Evolutionary conservation across 2,888 invertebrate genomes (phyloP).

Genomic region (Cyclophora albipunctata): DNA sequence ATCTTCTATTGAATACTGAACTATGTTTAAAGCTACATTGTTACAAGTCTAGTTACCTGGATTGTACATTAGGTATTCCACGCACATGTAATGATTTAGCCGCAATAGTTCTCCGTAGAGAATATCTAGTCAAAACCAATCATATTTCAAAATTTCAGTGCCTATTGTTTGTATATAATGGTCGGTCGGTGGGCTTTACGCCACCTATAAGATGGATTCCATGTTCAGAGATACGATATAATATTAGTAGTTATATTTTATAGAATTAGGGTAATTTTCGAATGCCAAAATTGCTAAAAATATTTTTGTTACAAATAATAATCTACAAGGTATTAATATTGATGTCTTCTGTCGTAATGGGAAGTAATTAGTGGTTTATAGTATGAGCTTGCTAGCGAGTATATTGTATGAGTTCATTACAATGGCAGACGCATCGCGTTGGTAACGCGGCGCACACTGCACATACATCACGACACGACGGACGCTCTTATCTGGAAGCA

Average conservation of each 20-base stretch:
- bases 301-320: constrained; percentile 53
- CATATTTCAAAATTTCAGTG: constrained; percentile 55
- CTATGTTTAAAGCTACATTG: background rate
- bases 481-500: background rate
- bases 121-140: constrained; percentile 29
- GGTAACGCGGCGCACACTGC: constrained; percentile 7
- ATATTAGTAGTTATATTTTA: constrained; percentile 45
- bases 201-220: constrained; percentile 31
- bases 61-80: constrained; percentile 51
- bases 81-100: constrained; percentile 50
- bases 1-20: no score
- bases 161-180: constrained; percentile 58
- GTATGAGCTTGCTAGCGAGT: constrained; percentile 47
- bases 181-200: constrained; percentile 32
- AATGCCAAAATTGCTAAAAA: constrained; percentile 53
- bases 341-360: constrained; percentile 29
- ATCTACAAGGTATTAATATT: constrained; percentile 21
- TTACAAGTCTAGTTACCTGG: constrained; percentile 23
- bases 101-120: constrained; percentile 31
- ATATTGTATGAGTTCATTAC: constrained; percentile 7
- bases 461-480: constrained; percentile 6
- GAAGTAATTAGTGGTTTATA: constrained; percentile 31
- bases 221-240: constrained; percentile 67
- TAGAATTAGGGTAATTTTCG: constrained; percentile 33
- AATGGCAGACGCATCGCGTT: constrained; percentile 6